Conservation (phyloP, 2,888 invertebrate species). For the Trachelus stipa region DNA sequence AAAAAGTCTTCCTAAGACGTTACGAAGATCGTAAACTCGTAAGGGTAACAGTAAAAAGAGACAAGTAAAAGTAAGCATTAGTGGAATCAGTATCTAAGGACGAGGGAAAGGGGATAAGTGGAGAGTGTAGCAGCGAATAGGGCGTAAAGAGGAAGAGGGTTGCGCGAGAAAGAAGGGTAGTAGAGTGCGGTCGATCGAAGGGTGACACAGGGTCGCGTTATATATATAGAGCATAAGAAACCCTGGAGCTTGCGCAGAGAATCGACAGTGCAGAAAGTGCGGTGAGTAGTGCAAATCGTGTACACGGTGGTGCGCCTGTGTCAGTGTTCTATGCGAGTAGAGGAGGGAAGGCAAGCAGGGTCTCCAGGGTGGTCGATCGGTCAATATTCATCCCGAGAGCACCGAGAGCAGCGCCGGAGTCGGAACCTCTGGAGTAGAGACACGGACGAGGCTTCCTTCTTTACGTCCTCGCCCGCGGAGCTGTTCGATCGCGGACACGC, state of each 20-base stretch:
- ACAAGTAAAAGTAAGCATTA: no score
- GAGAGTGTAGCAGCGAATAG: no score
- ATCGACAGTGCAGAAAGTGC: no score
- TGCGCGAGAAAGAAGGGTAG: no score
- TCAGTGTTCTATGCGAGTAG: constrained; percentile 13
- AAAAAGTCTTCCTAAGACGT: no score
- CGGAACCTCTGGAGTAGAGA: constrained; percentile 27
- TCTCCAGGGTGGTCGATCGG: constrained; percentile 51
- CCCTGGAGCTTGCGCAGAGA: constrained; percentile 29
- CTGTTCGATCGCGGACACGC: constrained; percentile 51
- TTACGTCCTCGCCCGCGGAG: constrained; percentile 57
- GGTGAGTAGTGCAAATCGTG: no score
- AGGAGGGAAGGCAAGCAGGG: constrained; percentile 28
- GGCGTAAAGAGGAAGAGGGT: no score
- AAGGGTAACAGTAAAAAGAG: no score
- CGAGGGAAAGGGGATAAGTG: no score
- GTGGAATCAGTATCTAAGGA: no score
- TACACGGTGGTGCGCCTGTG: not conserved
- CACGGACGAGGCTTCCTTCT: constrained; percentile 39
- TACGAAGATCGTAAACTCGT: no score
- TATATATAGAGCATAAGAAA: not conserved
- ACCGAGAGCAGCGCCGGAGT: constrained; percentile 28
- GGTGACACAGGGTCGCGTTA: constrained; percentile 8
- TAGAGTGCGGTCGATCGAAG: not conserved
- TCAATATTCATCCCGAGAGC: constrained; percentile 64